Conservation (phyloP, 2,113 vertebrate genomes). For the Trematomus loennbergii region DNA sequence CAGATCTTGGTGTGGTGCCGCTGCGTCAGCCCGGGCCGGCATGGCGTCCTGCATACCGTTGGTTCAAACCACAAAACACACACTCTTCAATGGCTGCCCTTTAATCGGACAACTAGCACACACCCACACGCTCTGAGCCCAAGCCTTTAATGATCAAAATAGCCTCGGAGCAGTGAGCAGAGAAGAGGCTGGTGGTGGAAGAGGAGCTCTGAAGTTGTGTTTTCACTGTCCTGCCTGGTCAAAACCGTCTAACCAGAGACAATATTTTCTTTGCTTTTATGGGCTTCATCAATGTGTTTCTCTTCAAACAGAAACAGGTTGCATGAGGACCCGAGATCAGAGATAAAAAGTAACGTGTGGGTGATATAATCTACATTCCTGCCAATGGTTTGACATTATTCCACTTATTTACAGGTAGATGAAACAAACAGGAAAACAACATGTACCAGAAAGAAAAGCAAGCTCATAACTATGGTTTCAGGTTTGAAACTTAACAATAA, state of each 20-base stretch:
- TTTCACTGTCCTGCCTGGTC: constrained; percentile 2
- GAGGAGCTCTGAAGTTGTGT: constrained; percentile 22
- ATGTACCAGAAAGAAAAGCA: background rate
- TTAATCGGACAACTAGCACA: constrained; percentile 56
- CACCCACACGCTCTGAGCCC: constrained; percentile 35
- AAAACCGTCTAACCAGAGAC: constrained; percentile 16
- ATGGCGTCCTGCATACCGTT: constrained; percentile 45
- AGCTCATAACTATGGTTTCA: background rate
- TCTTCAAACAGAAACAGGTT: background rate
- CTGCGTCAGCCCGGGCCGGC: constrained; percentile 31
- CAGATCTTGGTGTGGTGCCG: constrained; percentile 48
- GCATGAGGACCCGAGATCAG: background rate
- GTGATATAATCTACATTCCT: background rate
- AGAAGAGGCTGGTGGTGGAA: constrained; percentile 12
- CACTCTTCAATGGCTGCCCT: constrained; percentile 57
- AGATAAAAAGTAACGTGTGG: no score
- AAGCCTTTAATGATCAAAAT: constrained; percentile 58
- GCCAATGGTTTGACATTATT: background rate
- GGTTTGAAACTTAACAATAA: background rate
- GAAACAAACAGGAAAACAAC: background rate
- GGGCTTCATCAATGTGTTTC: constrained; percentile 3
- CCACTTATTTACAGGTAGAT: background rate
- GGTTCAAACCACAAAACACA: constrained; percentile 66
- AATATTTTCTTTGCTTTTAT: constrained; percentile 38
- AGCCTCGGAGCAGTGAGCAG: constrained; percentile 30